These are phyloP conservation scores for Spilosoma lubricipeda DNA, from an alignment of 2,888 invertebrate species.

Conservation along the genomic window DNA sequence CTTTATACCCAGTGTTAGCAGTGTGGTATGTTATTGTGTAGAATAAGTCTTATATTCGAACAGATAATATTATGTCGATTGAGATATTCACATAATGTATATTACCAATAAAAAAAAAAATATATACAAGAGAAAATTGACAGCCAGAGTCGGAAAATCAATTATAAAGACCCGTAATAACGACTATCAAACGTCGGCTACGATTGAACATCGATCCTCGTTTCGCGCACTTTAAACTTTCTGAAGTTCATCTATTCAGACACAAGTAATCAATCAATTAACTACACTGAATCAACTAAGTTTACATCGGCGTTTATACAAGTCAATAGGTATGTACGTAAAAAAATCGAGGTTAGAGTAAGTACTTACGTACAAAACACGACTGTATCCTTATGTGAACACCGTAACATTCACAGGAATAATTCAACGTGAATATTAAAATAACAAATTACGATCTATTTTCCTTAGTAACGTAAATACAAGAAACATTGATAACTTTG, in stretches of 20 bases:
- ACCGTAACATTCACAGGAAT: background rate
- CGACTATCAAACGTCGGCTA: background rate
- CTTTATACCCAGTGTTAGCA: background rate
- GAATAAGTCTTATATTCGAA: background rate
- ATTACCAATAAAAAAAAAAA: too few relatives aligned
- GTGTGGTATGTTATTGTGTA: too few relatives aligned
- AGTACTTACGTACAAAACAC: background rate
- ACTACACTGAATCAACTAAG: background rate
- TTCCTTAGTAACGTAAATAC: constrained; percentile 1
- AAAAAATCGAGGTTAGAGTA: background rate
- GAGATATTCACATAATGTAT: too few relatives aligned
- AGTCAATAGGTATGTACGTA: background rate
- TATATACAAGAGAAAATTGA: too few relatives aligned
- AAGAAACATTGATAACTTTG: constrained; percentile 23
- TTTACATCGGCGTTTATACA: background rate
- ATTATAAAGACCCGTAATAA: too few relatives aligned
- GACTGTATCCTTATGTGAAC: background rate
- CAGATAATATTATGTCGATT: background rate
- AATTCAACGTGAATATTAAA: background rate
- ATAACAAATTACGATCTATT: background rate
- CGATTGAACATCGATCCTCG: background rate
- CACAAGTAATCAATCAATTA: background rate
- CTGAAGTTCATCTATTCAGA: background rate
- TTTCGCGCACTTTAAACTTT: constrained; percentile 1
- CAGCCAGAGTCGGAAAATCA: too few relatives aligned